Evolutionary conservation across 2,888 invertebrate genomes (phyloP), one percentile per base, ranked within the genome.

Genomic region (Charanyca ferruginea): DNA sequence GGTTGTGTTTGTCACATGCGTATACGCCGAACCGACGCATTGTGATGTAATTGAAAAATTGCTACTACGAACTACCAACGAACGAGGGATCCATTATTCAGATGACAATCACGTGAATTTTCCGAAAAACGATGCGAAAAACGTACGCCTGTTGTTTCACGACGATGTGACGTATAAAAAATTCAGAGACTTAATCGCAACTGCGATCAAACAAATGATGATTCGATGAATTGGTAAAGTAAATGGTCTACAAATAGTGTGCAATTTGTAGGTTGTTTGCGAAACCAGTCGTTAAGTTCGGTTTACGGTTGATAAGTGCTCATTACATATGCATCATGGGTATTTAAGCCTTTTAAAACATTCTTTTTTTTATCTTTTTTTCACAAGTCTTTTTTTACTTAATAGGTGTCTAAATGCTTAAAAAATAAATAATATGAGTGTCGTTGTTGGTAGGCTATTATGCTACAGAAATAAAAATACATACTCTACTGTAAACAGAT

Each of bases 21-120:
- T 72, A 59, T 55, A 89, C 80, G 80, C 77, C 69, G 51, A 45
- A 73, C 77, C 69, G 80, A 78, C 70, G 85, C 90, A 93, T 94
- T 94, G 93, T 93, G 87, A 89, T 89, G 90, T 95, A 94, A 95
- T 95, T 94, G 94, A 94, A 94, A 94, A 95, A 91, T 94, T 89
- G 87, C 80, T 85, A 85, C 84, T 83, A 87, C 90, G 87, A 92
- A 92, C 92, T 91, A 93, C 92, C 85, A 87, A 84, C 87, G 79
- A 80, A 20, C 77, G 74, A 71, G 66, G 66, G 72, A 89, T 95
- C 77, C 85, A 94, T 94, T 93, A 95, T 95, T 95, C 92, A 95
- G 81, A 81, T 81, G 90, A 93, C 94, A 95, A 94, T 95, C 93
- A 93, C 85, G 92, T 91, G 91, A 87, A 93, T 86, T 93, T 92